A percentile compares a stretch with the other conserved stretches of the same genome.
Evolutionary conservation across 2,888 invertebrate genomes (phyloP).

Genomic region (Luperina nickerlii): DNA sequence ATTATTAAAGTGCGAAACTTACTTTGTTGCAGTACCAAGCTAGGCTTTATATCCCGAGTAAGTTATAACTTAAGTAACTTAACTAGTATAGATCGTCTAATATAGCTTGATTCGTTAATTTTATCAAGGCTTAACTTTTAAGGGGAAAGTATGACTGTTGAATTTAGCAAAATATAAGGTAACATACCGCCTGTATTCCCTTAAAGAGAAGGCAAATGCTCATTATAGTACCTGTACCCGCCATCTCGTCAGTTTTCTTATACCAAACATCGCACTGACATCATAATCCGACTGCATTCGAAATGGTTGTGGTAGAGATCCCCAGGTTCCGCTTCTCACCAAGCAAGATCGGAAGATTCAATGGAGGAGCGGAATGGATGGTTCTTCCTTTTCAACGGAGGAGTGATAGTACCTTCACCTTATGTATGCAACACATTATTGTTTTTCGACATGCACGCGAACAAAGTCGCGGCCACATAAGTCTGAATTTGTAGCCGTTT

Average conservation of each 20-base stretch:
- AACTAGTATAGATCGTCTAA: background rate
- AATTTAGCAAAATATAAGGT: background rate
- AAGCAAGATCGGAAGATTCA: background rate
- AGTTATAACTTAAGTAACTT: constrained; percentile 5
- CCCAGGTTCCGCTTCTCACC: background rate
- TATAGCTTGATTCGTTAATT: background rate
- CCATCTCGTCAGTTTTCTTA: background rate
- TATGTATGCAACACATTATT: background rate
- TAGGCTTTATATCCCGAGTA: background rate
- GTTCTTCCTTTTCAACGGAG: background rate
- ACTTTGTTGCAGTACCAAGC: constrained; percentile 21
- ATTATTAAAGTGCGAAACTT: constrained; percentile 8
- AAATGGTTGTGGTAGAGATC: background rate
- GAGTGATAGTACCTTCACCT: no score
- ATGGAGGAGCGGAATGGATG: no score
- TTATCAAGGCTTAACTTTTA: background rate
- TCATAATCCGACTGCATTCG: background rate
- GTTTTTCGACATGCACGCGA: no score
- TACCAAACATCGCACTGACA: background rate
- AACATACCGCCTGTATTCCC: background rate
- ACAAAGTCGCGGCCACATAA: background rate
- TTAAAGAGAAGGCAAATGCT: background rate
- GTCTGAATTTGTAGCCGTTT: background rate
- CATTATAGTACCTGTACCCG: background rate
- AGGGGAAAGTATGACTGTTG: background rate